Conservation (phyloP, 2,113 vertebrate genomes). For the Garra rufa region DNA sequence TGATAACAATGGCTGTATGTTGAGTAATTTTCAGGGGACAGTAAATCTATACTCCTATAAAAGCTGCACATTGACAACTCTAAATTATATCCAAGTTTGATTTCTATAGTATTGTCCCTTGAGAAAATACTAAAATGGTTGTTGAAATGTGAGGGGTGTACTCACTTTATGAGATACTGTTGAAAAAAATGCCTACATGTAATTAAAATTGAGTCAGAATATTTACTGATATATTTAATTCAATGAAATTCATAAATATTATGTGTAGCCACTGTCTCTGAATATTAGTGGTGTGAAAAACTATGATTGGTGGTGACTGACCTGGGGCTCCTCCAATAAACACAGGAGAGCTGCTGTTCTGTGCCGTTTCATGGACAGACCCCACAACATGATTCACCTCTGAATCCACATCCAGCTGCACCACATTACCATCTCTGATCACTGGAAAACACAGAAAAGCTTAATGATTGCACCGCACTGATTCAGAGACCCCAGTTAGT, state of each 20-base stretch:
- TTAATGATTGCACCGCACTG: background rate
- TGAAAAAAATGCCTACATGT: background rate
- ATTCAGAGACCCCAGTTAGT: background rate
- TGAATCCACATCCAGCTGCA: slow-evolving; percentile 92
- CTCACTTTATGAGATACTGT: too few relatives aligned
- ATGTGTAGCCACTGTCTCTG: too few relatives aligned
- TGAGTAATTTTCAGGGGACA: too few relatives aligned
- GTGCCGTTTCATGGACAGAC: slow-evolving; percentile 76
- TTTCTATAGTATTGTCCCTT: too few relatives aligned
- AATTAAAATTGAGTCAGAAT: background rate
- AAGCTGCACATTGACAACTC: too few relatives aligned
- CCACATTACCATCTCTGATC: slow-evolving; percentile 85
- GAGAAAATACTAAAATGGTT: too few relatives aligned
- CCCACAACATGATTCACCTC: slow-evolving; percentile 90
- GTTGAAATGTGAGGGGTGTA: too few relatives aligned
- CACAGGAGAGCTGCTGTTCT: slow-evolving; percentile 79
- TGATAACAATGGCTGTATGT: too few relatives aligned
- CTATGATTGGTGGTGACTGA: slow-evolving; percentile 61
- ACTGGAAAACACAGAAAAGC: slow-evolving; percentile 72
- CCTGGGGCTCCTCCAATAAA: slow-evolving; percentile 94
- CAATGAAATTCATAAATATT: background rate
- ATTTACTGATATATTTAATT: background rate
- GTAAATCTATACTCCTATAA: too few relatives aligned
- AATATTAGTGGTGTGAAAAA: too few relatives aligned
- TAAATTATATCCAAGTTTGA: too few relatives aligned